Evolutionary conservation across 1,140 invertebrate species (phyloP).

Genomic region (Sesamia nonagrioides): DNA sequence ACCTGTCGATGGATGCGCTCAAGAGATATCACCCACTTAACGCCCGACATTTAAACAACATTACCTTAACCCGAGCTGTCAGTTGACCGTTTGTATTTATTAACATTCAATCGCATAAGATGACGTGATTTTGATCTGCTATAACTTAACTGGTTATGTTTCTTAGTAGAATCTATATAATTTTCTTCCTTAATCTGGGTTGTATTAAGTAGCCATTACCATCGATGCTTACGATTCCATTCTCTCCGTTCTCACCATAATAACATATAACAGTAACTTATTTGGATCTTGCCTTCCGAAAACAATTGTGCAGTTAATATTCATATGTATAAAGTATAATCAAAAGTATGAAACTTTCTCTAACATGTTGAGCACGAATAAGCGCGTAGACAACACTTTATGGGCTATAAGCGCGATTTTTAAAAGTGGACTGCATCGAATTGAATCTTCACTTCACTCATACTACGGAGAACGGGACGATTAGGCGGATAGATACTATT

Average conservation of each 20-base stretch:
- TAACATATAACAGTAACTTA: neutral
- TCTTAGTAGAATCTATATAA: neutral
- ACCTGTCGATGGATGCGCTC: neutral
- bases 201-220: neutral
- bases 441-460: constrained; percentile 51
- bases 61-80: neutral
- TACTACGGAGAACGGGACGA: constrained; percentile 57
- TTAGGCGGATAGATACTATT: constrained; percentile 1
- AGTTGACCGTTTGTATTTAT: constrained; percentile 1
- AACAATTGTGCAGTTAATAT: constrained; percentile 32
- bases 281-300: constrained; percentile 15
- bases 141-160: neutral
- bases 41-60: neutral
- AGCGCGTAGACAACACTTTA: constrained; percentile 51
- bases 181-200: neutral
- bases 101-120: neutral
- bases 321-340: constrained; percentile 45
- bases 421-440: constrained; percentile 62
- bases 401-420: constrained; percentile 56
- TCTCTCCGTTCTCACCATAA: neutral
- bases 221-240: neutral
- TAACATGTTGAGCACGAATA: constrained; percentile 63
- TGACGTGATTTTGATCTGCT: neutral
- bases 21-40: neutral
- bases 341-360: constrained; percentile 58